These are phyloP conservation scores for Caenorhabditis sulstoni DNA, from an alignment of 2,888 invertebrate species.

Conservation along the genomic window DNA sequence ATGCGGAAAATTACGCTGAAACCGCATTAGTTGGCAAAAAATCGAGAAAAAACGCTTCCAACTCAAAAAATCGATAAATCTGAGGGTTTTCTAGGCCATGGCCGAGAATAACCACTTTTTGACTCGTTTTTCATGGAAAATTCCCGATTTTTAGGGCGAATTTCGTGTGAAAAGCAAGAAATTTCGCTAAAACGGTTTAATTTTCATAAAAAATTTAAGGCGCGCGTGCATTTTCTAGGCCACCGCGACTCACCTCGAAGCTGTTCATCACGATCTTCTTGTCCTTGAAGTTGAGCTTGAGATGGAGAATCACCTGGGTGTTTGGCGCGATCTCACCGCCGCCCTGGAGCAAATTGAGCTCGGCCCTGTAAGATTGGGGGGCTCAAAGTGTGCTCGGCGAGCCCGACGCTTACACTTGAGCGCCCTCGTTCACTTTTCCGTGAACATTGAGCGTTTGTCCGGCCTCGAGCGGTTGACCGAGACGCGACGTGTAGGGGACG, in stretches of 20 bases:
- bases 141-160: too few relatives aligned
- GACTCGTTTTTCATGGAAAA: too few relatives aligned
- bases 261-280: slow-evolving; percentile 76
- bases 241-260: slow-evolving; percentile 50
- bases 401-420: slow-evolving; percentile 62
- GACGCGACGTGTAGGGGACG: slow-evolving; percentile 73
- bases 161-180: too few relatives aligned
- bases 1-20: too few relatives aligned
- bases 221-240: not conserved
- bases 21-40: too few relatives aligned
- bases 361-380: slow-evolving; percentile 54
- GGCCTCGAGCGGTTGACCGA: slow-evolving; percentile 68
- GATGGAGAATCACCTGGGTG: slow-evolving; percentile 73
- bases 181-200: not conserved
- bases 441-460: slow-evolving; percentile 75
- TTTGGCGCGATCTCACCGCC: slow-evolving; percentile 65
- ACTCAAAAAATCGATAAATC: too few relatives aligned
- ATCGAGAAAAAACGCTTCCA: too few relatives aligned
- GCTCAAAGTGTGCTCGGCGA: not conserved
- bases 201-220: too few relatives aligned
- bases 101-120: too few relatives aligned
- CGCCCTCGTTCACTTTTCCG: slow-evolving; percentile 69
- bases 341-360: slow-evolving; percentile 67
- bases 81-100: too few relatives aligned
- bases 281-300: slow-evolving; percentile 76